A percentile compares a stretch with the other conserved stretches of the same genome.
phyloP scores from a whole-genome alignment of 2,888 invertebrate genomes.

The Phaonia tiefii region DNA sequence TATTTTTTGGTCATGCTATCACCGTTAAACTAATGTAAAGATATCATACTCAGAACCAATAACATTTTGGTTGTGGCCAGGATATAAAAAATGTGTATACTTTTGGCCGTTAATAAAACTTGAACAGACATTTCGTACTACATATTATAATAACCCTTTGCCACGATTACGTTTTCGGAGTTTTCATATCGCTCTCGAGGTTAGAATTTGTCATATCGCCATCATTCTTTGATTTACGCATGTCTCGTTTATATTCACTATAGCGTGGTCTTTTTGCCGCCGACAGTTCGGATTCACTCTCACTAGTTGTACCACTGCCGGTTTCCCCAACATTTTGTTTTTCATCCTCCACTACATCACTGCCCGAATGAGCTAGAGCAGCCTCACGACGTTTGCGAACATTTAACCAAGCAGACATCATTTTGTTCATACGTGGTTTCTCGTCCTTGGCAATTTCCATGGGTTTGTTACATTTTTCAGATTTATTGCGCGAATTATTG shows the following conservation, averaged over 20 bases:
- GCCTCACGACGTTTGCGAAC: slow-evolving; percentile 59
- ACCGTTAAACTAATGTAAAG: no score
- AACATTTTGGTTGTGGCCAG: no score
- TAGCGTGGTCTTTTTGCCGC: slow-evolving; percentile 69
- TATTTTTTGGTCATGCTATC: no score
- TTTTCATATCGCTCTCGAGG: background rate
- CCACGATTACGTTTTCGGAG: no score
- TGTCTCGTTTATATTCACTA: slow-evolving; percentile 58
- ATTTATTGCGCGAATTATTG: slow-evolving; percentile 87
- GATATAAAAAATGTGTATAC: no score
- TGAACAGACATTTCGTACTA: no score
- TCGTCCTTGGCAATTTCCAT: slow-evolving; percentile 70
- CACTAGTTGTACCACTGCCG: slow-evolving; percentile 44
- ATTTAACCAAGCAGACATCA: slow-evolving; percentile 76
- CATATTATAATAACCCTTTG: no score
- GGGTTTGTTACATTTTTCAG: slow-evolving; percentile 83
- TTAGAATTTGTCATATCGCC: no score
- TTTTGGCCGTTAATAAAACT: no score
- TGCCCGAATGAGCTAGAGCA: slow-evolving; percentile 44
- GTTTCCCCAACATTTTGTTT: slow-evolving; percentile 39
- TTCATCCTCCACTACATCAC: slow-evolving; percentile 40
- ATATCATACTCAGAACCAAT: no score
- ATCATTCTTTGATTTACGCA: slow-evolving; percentile 12
- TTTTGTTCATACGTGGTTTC: slow-evolving; percentile 71
- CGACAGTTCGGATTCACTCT: slow-evolving; percentile 62